Evolutionary conservation across 2,888 invertebrate species (phyloP), one percentile per base, ranked within the genome.

Genomic region (Tetropium fuscum): DNA sequence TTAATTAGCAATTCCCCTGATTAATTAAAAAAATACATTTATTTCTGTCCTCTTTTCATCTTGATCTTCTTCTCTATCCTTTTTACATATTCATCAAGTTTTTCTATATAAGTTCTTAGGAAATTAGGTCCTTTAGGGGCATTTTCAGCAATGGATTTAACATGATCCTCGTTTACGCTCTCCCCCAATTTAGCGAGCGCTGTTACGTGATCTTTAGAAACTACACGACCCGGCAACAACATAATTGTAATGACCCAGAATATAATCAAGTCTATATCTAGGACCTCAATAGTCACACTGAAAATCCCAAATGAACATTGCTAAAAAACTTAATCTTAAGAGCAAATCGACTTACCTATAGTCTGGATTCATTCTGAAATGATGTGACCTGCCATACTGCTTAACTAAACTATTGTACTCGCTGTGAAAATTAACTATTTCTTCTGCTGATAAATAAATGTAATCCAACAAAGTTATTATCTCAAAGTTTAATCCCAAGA

Each of bases 391-490:
- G 3, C 47, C 36, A 45, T 62, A 61, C 22, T 60, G 44, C 2
- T 25, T 32, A 47, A 48, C 27, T 5, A 66, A 45, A n/a, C 36
- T 43, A 5, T 36, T 19, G 43, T 62, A 66, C 22, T 62, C 58
- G 4, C 7, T 18, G 20, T 43, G 53, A 30, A 64, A 68, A 5
- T 54, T 19, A n/a, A 32, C 8, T 8, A 55, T 45, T 36, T 68
- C 62, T 3, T 65, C 68, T 7, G 63, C 48, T 3, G 60, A 44
- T 18, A 70, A 54, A 40, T 20, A 53, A 19, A 68, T 41, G 43
- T 70, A 68, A 44, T 70, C 68, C 43, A 70, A 51, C 22, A 70
- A 45, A n/a, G 66, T 53, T 1, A 70, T 38, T 7, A 70, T 32
- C 48, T 70, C 68, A 55, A 60, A 70, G 32, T 49, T 54, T 6